Evolutionary conservation across 1,140 invertebrate species (phyloP).

Genomic region (Holotrichia oblita): DNA sequence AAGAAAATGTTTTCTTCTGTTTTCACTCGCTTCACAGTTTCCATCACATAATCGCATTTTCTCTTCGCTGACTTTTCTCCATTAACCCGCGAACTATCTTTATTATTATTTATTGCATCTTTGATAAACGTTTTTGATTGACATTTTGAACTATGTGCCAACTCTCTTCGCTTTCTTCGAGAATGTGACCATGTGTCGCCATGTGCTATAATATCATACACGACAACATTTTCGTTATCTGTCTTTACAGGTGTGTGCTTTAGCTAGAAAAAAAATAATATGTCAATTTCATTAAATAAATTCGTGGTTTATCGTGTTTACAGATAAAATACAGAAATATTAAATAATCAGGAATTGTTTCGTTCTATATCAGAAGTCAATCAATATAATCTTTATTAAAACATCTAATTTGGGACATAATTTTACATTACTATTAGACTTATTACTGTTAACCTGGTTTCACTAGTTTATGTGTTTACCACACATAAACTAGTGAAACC

Average conservation of each 20-base stretch:
- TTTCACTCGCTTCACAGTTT: neutral
- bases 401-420: no score
- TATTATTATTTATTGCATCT: neutral
- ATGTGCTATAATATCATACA: slow-evolving; percentile 69
- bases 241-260: neutral
- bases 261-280: slow-evolving; percentile 54
- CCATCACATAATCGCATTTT: neutral
- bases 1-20: neutral
- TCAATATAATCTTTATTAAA: no score
- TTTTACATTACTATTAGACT: no score
- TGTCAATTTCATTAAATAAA: no score
- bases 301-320: no score
- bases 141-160: slow-evolving; percentile 44
- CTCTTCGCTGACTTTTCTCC: neutral
- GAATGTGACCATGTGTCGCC: slow-evolving; percentile 83
- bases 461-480: no score
- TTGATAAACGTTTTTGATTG: neutral
- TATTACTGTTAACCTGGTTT: no score
- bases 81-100: neutral
- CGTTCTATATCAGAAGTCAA: no score
- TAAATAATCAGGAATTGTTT: no score
- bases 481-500: no score
- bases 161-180: slow-evolving; percentile 73
- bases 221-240: slow-evolving; percentile 57
- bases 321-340: no score